A percentile compares a stretch with the other conserved stretches of the same genome.
Conservation (phyloP, 2,113 vertebrate genomes). For the Sakesphorus luctuosus region DNA sequence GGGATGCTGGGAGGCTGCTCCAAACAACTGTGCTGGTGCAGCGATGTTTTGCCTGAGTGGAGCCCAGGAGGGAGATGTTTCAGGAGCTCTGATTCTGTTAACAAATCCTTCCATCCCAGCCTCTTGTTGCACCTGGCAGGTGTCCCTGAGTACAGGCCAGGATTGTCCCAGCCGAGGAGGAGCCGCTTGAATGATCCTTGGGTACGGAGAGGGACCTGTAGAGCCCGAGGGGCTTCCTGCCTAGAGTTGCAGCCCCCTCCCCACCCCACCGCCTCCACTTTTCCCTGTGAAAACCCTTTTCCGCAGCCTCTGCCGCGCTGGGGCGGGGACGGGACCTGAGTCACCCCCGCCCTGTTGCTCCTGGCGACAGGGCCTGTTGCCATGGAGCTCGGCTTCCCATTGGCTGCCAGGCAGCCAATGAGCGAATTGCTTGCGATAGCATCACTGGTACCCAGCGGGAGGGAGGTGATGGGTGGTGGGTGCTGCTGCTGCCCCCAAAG, state of each 20-base stretch:
- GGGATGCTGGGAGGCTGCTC: background rate
- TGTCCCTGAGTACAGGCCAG: accelerated
- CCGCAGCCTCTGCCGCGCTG: background rate
- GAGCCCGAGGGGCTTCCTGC: background rate
- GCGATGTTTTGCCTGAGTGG: accelerated
- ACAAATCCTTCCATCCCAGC: background rate
- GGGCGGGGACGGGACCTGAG: background rate
- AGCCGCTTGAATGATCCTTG: background rate
- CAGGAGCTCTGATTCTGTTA: accelerated
- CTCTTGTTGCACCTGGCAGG: background rate
- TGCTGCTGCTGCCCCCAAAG: background rate
- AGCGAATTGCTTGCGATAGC: constrained; percentile 50
- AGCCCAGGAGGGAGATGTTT: background rate
- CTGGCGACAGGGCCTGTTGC: constrained; percentile 91
- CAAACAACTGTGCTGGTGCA: background rate
- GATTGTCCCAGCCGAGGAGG: background rate
- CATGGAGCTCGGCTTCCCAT: constrained; percentile 86
- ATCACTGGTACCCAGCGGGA: background rate
- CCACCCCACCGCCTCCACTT: background rate
- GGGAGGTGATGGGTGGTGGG: background rate
- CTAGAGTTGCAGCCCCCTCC: accelerated
- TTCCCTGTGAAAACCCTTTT: background rate
- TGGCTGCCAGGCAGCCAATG: constrained; percentile 86
- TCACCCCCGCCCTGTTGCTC: constrained; percentile 77
- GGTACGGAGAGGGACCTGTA: background rate